Evolutionary conservation across 2,113 vertebrate genomes (phyloP).

Genomic region (Tapirus terrestris): DNA sequence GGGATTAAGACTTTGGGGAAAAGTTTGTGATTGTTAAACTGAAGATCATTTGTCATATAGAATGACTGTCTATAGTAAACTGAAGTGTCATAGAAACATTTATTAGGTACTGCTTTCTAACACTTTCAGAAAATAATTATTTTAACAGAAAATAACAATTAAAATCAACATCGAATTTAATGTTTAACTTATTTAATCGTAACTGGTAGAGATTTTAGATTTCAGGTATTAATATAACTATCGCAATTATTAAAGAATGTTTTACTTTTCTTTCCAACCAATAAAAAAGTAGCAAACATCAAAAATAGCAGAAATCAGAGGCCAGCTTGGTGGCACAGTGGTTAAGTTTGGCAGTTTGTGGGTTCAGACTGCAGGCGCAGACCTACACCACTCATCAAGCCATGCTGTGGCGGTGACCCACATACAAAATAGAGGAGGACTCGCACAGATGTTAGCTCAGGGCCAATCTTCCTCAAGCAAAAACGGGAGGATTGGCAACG

Average conservation of each 20-base stretch:
- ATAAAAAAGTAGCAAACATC: not conserved
- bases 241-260: not conserved
- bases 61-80: not conserved
- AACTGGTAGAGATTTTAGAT: not conserved
- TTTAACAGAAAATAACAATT: not conserved
- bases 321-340: no score
- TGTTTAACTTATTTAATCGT: not conserved
- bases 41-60: not conserved
- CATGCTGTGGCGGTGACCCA: no score
- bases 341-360: no score
- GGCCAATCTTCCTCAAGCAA: no score
- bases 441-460: no score
- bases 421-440: no score
- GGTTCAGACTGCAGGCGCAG: no score
- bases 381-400: no score
- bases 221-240: not conserved
- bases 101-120: not conserved
- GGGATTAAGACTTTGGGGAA: not conserved
- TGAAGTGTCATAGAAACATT: not conserved
- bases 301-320: not conserved
- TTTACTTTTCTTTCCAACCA: not conserved
- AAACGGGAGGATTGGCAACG: no score
- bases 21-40: accelerated
- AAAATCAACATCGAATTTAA: not conserved
- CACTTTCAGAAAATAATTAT: not conserved